These are phyloP conservation scores for Leucophenga varia DNA, from an alignment of 1,140 invertebrate species.

Conservation along the genomic window DNA sequence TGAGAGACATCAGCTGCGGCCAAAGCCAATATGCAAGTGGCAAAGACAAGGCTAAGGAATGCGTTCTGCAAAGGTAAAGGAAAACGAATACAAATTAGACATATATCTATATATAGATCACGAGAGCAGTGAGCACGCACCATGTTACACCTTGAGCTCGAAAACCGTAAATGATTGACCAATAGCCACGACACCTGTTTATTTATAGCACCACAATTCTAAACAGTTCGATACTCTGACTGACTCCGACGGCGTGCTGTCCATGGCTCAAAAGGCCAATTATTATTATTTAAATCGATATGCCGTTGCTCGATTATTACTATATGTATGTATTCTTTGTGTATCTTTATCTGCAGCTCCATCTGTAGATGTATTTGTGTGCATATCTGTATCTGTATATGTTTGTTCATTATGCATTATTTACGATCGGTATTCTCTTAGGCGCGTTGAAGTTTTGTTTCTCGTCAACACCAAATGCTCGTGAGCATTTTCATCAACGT, in stretches of 20 bases:
- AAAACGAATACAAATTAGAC: background rate
- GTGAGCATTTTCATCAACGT: constrained; percentile 31
- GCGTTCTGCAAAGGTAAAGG: constrained; percentile 19
- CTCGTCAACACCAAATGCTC: too few relatives aligned
- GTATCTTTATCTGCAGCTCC: constrained; percentile 22
- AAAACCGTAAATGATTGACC: constrained; percentile 41
- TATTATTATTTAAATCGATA: constrained; percentile 55
- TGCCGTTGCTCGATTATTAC: constrained; percentile 15
- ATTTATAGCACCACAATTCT: constrained; percentile 53
- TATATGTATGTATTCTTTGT: constrained; percentile 15
- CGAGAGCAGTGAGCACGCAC: too few relatives aligned
- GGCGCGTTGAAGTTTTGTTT: constrained; percentile 16
- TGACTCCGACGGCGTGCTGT: constrained; percentile 26
- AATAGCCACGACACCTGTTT: constrained; percentile 28
- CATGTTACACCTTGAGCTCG: constrained; percentile 44
- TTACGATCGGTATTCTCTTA: constrained; percentile 14
- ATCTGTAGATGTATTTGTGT: constrained; percentile 15
- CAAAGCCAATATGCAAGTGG: constrained; percentile 28
- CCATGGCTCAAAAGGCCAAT: constrained; percentile 48
- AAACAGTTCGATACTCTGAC: constrained; percentile 21
- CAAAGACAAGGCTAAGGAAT: constrained; percentile 22
- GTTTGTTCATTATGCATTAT: constrained; percentile 35
- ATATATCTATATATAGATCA: too few relatives aligned
- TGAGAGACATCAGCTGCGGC: constrained; percentile 44
- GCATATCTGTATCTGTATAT: constrained; percentile 16